Base-by-base conservation (phyloP, 2,797 vertebrate species). In the Novumbra hubbsi region DNA sequence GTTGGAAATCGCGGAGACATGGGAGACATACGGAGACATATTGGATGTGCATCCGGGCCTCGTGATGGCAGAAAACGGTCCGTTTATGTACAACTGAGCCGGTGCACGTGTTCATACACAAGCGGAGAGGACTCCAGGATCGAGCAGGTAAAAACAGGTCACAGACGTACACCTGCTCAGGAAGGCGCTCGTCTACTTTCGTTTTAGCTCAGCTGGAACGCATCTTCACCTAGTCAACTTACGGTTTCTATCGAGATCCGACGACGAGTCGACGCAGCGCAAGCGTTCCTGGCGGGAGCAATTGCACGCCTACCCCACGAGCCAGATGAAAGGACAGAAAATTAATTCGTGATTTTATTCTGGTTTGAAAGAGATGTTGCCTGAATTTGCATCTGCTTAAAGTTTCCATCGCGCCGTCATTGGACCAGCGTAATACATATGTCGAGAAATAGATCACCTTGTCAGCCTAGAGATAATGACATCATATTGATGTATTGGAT, bases 401-500 rank as follows among this genome's bases (percentile, higher is more conserved):
- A 70, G 63, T 32, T 62, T 71, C 63, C 62, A 63, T 71, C 73
- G 71, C 27, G 6, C 65, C 78, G 66, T 75, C 71, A 64, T 55
- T 17, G 62, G 73, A 71, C 68, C 28, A 45, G 34, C 65, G 67
- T 64, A 73, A 79, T 75, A 77, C 64, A 77, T 73, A 79, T 64
- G 49, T 64, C 30, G 60, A 28, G 28, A 50, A 60, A 77, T 73
- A 60, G 68, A 82, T 79, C 73, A 69, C 63, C 77, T 48, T 68
- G 71, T 75, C 79, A 73, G 27, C 21, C 9, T 7, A 16, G 16
- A 52, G 52, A 72, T 75, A 77, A 79, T 83, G 73, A 76, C 77
- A 73, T 75, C 17, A 79, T 63, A 69, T 69, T 76, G 81, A 83
- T 76, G 68, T 76, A 76, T 79, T 74, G 75, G 66, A 57, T 34